Evolutionary conservation across 2,113 vertebrate species (phyloP), one percentile per base, ranked within the genome.

Genomic region (Myrmecophaga tridactyla): DNA sequence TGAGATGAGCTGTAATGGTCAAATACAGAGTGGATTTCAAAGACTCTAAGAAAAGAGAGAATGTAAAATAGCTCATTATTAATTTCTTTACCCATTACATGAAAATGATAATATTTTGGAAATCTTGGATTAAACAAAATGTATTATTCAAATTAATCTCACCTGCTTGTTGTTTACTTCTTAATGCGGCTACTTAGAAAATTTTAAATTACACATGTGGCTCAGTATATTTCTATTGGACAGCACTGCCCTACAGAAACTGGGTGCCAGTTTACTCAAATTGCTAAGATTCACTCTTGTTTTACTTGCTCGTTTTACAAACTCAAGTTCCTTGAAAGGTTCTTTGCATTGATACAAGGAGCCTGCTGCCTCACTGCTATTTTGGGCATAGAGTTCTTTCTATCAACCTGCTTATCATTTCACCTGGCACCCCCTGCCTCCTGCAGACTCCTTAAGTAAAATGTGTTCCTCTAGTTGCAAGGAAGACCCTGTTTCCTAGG

Each of bases 201-300:
- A 73, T 85, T 46, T 85, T 18, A 80, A 72, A 51, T 81, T 46
- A 48, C 8, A 3, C 25, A n/a, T 25, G 36, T 67, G 51, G 65
- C 53, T 96, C 65, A 41, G 92, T 97, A 91, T 51, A 76, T 39
- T 92, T 72, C 21, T 73, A 12, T 23, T 41, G n/a, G 43, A 63
- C 18, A 81, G 46, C 11, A 65, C 29, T 46, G 23, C 43, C 70
- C 62, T 78, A 3, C 27, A 58, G 65, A 73, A 93, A 56, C 89
- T 34, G 84, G 51, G 88, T 41, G 73, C 67, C 82, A 95, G 46
- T 88, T 96, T 90, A 34, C 31, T 51, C 43, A 41, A 39, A 58
- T 86, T 89, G 93, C 91, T 97, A 82, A 92, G 86, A 83, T 43
- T 81, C 69, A 83, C 18, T 73, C 75, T 96, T 91, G 48, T 94